Conservation (phyloP, 2,888 invertebrate genomes). For the Heliconius hortense region DNA sequence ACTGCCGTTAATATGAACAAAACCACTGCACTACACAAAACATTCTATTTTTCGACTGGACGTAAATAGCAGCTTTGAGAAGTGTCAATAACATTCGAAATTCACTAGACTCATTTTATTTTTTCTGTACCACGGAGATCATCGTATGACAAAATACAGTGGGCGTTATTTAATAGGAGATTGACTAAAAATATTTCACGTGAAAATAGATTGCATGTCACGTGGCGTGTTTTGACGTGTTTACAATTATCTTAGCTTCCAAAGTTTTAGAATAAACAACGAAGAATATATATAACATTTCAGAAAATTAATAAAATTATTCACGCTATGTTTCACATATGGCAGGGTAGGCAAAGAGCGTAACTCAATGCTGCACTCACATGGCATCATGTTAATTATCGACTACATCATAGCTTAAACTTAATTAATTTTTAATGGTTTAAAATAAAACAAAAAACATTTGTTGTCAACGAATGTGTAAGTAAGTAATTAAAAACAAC, state of each 20-base stretch:
- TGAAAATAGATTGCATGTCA: neutral
- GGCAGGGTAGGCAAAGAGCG: too few relatives aligned
- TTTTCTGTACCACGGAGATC: neutral
- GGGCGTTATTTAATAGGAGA: neutral
- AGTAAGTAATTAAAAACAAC: too few relatives aligned
- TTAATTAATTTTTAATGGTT: too few relatives aligned
- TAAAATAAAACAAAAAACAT: too few relatives aligned
- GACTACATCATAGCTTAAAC: too few relatives aligned
- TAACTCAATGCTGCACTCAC: too few relatives aligned
- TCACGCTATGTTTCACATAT: too few relatives aligned
- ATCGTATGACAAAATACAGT: neutral
- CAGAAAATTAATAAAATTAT: too few relatives aligned
- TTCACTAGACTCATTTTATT: neutral
- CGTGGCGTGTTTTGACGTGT: neutral
- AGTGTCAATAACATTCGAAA: conserved; percentile 10
- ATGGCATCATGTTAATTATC: too few relatives aligned
- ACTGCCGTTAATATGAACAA: neutral
- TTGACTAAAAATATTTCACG: conserved; percentile 7
- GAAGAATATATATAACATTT: too few relatives aligned
- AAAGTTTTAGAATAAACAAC: neutral
- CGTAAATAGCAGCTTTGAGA: neutral
- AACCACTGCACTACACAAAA: neutral
- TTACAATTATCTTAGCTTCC: neutral
- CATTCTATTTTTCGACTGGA: neutral
- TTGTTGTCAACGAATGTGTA: too few relatives aligned